phyloP scores from a whole-genome alignment of 2,797 vertebrate genomes.

The Sebastolobus alascanus region DNA sequence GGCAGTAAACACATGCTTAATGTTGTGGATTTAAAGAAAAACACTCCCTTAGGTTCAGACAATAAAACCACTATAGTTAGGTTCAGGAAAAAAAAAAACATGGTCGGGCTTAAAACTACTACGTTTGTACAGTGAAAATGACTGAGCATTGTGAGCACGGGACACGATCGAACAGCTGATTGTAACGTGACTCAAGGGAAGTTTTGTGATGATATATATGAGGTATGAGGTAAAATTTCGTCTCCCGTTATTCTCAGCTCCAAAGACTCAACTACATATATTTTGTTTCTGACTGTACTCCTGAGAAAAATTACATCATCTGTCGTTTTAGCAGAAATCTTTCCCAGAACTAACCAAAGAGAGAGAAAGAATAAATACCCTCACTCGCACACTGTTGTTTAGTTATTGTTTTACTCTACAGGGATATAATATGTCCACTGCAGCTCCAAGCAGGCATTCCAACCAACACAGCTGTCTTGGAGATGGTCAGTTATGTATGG shows the following conservation, averaged over 20 bases:
- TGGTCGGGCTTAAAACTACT: too few relatives aligned
- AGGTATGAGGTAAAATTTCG: too few relatives aligned
- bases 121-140: too few relatives aligned
- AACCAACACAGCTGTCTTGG: constrained; percentile 6
- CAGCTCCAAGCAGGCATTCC: constrained; percentile 16
- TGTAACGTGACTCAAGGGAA: neutral
- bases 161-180: too few relatives aligned
- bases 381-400: neutral
- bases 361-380: neutral
- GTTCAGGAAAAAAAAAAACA: too few relatives aligned
- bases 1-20: too few relatives aligned
- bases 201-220: neutral
- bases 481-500: too few relatives aligned
- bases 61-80: too few relatives aligned
- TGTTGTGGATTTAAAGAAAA: too few relatives aligned
- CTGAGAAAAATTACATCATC: neutral
- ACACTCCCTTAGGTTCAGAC: too few relatives aligned
- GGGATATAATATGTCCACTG: neutral
- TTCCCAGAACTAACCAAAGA: neutral
- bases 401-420: constrained; percentile 4
- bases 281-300: neutral
- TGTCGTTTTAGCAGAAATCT: neutral
- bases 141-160: too few relatives aligned
- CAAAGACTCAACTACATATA: neutral
- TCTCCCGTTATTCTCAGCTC: too few relatives aligned